Percentiles rank a stretch among this genome's conserved stretches.
These are phyloP conservation scores for Spialia ferax DNA, from an alignment of 2,888 invertebrate species.

Conservation along the genomic window DNA sequence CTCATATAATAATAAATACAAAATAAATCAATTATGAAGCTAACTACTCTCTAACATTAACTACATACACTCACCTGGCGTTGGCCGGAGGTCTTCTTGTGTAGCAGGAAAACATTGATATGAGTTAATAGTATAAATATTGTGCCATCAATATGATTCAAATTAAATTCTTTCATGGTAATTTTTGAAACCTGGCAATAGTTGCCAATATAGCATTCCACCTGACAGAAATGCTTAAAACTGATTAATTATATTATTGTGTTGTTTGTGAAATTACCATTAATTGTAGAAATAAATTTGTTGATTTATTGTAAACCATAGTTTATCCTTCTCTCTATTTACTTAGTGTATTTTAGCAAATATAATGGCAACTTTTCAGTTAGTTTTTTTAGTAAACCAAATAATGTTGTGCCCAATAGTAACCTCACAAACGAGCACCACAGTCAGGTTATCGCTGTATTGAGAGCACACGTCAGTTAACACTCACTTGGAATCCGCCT, in stretches of 20 bases:
- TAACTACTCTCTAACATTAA: not conserved
- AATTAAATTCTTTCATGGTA: slow-evolving; percentile 17
- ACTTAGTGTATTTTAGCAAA: no score
- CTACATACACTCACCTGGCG: slow-evolving; percentile 62
- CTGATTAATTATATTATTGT: no score
- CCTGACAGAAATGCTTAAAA: slow-evolving; percentile 61
- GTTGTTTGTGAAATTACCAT: slow-evolving; percentile 21
- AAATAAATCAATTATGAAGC: not conserved
- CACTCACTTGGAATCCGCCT: slow-evolving; percentile 57
- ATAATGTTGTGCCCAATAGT: no score
- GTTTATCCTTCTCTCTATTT: no score
- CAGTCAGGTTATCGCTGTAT: slow-evolving; percentile 50
- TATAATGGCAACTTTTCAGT: no score
- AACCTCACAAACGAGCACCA: slow-evolving; percentile 57
- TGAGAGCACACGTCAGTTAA: slow-evolving; percentile 60
- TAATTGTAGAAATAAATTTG: slow-evolving; percentile 1
- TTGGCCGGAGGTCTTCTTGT: slow-evolving; percentile 63
- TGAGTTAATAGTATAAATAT: slow-evolving; percentile 62
- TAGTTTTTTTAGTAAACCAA: no score
- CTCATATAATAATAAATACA: not conserved
- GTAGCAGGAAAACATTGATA: slow-evolving; percentile 69
- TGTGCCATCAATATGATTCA: slow-evolving; percentile 72
- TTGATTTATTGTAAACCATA: no score
- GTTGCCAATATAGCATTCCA: slow-evolving; percentile 55
- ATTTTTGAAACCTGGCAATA: slow-evolving; percentile 58